phyloP scores from a whole-genome alignment of 2,113 vertebrate species.

The Zosterops lateralis region DNA sequence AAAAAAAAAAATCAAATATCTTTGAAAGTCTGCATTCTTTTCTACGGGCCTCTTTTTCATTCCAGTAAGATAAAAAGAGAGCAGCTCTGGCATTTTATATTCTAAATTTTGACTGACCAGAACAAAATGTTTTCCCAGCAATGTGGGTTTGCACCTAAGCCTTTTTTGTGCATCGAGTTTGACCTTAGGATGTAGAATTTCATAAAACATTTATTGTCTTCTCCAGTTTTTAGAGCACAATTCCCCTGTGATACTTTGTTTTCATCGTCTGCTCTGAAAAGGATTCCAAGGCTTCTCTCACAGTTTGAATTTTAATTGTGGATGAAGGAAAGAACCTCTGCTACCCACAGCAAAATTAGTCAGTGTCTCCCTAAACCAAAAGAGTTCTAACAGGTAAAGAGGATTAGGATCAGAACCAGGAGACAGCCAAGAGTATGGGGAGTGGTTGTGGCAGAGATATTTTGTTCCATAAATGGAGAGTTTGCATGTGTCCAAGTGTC shows the following conservation, averaged over 20 bases:
- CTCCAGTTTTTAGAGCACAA: slow-evolving; percentile 24
- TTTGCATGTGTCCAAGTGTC: not conserved
- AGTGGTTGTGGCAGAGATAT: not conserved
- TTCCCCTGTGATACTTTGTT: slow-evolving; percentile 14
- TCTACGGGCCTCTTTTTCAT: not conserved
- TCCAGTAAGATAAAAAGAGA: not conserved
- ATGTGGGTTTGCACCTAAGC: not conserved
- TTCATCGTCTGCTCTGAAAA: not conserved
- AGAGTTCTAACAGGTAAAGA: not conserved
- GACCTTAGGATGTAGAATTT: slow-evolving; percentile 29
- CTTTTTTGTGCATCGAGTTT: not conserved
- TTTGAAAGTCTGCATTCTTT: not conserved
- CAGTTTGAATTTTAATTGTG: not conserved
- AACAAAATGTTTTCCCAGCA: not conserved
- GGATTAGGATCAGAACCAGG: not conserved
- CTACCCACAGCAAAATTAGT: slow-evolving; percentile 1
- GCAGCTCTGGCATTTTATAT: not conserved
- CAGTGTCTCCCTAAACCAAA: not conserved
- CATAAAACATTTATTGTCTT: slow-evolving; percentile 42
- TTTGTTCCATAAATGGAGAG: not conserved
- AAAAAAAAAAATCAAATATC: not conserved
- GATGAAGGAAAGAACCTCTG: not conserved
- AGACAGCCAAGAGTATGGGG: not conserved
- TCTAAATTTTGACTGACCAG: not conserved
- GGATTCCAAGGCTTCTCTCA: not conserved